Conservation (phyloP, 2,888 invertebrate genomes). For the Oxycera nigricornis region DNA sequence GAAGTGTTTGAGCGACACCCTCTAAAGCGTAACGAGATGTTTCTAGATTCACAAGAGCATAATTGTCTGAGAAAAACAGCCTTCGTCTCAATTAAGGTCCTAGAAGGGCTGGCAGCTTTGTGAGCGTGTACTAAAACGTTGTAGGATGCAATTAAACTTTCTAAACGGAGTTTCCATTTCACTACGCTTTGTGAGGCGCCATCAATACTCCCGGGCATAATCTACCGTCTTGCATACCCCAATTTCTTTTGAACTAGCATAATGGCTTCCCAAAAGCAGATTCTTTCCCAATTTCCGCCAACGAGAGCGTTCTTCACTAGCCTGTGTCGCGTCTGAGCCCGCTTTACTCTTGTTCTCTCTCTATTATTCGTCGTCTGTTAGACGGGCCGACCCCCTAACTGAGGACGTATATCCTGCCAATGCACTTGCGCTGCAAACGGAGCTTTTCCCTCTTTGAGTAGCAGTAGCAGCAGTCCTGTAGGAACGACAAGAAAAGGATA, state of each 20-base stretch:
- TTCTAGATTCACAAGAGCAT: not conserved
- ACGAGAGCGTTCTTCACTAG: not conserved
- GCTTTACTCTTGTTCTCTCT: not conserved
- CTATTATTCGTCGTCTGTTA: not conserved
- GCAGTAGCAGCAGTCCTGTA: conserved; percentile 15
- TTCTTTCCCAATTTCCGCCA: conserved; percentile 7
- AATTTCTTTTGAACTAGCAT: not conserved
- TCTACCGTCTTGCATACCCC: not conserved
- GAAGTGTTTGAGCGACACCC: conserved; percentile 8
- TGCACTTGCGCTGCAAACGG: conserved; percentile 34
- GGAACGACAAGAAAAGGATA: conserved; percentile 22
- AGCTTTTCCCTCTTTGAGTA: conserved; percentile 29
- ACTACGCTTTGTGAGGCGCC: not conserved
- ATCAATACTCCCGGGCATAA: conserved; percentile 12
- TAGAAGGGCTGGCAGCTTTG: not conserved
- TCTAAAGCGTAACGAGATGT: not conserved
- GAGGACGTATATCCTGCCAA: not conserved
- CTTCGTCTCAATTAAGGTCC: not conserved
- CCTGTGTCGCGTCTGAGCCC: not conserved
- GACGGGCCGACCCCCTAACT: not conserved
- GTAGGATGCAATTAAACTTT: conserved; percentile 23
- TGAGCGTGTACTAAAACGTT: not conserved
- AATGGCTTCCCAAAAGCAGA: conserved; percentile 13
- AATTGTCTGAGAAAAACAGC: not conserved
- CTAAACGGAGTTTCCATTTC: conserved; percentile 1